phyloP scores from a whole-genome alignment of 1,140 invertebrate species.

The Euura lappo region DNA sequence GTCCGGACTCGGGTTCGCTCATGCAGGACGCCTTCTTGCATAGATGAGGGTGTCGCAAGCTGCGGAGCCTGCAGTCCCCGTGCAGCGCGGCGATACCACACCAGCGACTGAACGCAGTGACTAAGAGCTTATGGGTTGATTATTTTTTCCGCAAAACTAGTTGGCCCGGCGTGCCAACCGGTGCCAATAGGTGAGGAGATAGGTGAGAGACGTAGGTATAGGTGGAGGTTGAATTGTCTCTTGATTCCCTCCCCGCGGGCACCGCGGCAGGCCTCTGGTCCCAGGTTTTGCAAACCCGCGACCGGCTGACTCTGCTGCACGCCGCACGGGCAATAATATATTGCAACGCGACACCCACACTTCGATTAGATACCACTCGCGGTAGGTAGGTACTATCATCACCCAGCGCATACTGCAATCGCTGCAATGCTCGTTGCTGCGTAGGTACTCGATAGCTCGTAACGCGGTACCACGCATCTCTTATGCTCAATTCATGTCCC shows the following conservation, averaged over 20 bases:
- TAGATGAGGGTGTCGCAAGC: constrained; percentile 33
- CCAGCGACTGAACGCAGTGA: constrained; percentile 26
- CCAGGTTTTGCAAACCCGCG: constrained; percentile 17
- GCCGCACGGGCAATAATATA: constrained; percentile 15
- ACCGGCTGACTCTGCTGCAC: constrained; percentile 20
- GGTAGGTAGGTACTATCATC: not conserved
- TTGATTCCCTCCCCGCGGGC: not conserved
- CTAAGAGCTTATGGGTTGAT: constrained; percentile 38
- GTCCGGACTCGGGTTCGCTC: constrained; percentile 40
- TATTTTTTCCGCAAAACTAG: constrained; percentile 50
- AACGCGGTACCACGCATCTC: too few species aligned
- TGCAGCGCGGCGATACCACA: too few species aligned
- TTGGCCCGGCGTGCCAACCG: constrained; percentile 26
- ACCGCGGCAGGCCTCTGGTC: constrained; percentile 15
- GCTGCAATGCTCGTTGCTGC: not conserved
- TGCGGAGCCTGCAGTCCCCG: constrained; percentile 12
- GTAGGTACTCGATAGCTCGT: not conserved
- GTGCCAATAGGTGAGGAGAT: not conserved
- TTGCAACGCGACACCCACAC: constrained; percentile 26
- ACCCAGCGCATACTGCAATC: not conserved
- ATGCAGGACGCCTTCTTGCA: constrained; percentile 36
- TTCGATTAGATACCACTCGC: constrained; percentile 18
- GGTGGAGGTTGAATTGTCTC: not conserved
- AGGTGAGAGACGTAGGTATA: not conserved
- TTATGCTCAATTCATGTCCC: too few species aligned